phyloP scores from a whole-genome alignment of 1,140 invertebrate genomes.

The Procambarus clarkii region DNA sequence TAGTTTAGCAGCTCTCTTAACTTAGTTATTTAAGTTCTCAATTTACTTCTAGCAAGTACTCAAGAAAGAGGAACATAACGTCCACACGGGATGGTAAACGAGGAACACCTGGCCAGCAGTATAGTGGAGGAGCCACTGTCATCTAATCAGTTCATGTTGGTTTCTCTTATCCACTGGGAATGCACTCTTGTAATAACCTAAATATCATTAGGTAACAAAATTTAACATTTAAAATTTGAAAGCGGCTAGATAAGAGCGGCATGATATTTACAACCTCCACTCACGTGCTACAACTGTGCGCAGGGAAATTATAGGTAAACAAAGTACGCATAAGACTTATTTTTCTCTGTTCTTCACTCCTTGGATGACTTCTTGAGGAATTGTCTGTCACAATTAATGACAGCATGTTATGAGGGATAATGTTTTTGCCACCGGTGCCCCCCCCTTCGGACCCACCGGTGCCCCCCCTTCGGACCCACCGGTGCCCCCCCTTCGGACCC shows the following conservation, averaged over 20 bases:
- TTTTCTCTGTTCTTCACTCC: not conserved
- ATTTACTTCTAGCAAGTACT: not conserved
- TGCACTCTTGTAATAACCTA: not conserved
- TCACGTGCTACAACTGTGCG: not conserved
- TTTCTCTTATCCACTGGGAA: not conserved
- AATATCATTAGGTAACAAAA: not conserved
- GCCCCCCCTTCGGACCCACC: too few species aligned
- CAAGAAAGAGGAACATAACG: not conserved
- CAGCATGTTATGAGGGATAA: not conserved
- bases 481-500: too few species aligned
- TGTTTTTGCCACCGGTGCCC: not conserved
- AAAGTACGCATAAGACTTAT: not conserved
- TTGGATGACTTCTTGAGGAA: not conserved
- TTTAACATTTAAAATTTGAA: not conserved
- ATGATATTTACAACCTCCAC: not conserved
- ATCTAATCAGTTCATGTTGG: not conserved
- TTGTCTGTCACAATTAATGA: not conserved
- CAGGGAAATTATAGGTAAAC: conserved; percentile 10
- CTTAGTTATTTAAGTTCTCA: not conserved
- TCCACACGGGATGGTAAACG: conserved; percentile 13
- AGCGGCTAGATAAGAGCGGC: not conserved
- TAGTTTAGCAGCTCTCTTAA: not conserved
- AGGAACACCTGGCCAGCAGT: conserved; percentile 17
- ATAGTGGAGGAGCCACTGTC: not conserved
- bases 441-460: not conserved